Evolutionary conservation across 2,888 invertebrate genomes (phyloP), one percentile per base, ranked within the genome.

Genomic region (Netelia fuscicornis): DNA sequence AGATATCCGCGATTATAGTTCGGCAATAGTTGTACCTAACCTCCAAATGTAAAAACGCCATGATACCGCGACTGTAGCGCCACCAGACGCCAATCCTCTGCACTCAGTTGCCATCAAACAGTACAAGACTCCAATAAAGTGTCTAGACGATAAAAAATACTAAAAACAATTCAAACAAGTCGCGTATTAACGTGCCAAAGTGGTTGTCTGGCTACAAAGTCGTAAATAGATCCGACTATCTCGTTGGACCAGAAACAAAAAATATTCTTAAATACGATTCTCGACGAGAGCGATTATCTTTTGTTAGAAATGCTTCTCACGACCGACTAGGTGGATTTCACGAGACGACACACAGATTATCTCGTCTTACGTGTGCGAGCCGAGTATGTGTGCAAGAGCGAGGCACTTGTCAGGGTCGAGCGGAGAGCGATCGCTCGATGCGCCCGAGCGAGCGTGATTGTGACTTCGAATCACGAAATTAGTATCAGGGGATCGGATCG

Each of bases 391-490:
- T 83, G 68, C 37, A 70, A 64, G 13, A 13, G 13, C 10, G 74
- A 37, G 65, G 71, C 68, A 81, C 81, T 81, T 25, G 84, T 81
- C 84, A 84, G 81, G 84, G 84, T 84, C 84, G 72, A 56, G 37
- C 67, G 8, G 48, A 67, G 75, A 64, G 48, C 64, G 79, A 83
- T 74, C 78, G 80, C 58, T 54, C 78, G 81, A 84, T 81, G 84
- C 77, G 84, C 81, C 84, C 77, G 64, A 54, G 81, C 42, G 68
- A 64, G 64, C 77, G 77, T 77, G 72, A 81, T 81, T 77, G 72
- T 56, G 84, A 78, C 74, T 84, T 81, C 58, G 84, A 77, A 81
- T 81, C 77, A 81, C 78, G 78, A 78, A 84, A 84, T 84, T 75
- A 84, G 74, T 81, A 81, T 74, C 81, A 62, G 56, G 74, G n/a